These are phyloP conservation scores for Drymodes brunneopygia DNA, from an alignment of 2,113 vertebrate species.

Conservation along the genomic window DNA sequence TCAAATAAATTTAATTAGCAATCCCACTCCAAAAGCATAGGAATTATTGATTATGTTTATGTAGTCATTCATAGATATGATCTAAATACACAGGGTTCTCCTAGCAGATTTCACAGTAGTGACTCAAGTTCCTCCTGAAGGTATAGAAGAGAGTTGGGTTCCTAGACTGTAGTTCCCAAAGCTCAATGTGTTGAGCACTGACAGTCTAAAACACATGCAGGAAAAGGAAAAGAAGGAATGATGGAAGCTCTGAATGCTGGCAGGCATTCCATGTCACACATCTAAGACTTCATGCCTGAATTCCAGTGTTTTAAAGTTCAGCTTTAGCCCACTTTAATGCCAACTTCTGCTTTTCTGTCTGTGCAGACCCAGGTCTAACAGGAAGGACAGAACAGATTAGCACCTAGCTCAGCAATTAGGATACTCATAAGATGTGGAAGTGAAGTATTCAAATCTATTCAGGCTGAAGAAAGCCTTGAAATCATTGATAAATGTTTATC, in stretches of 20 bases:
- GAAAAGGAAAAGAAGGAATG: neutral
- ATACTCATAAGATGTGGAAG: neutral
- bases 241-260: neutral
- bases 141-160: neutral
- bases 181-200: neutral
- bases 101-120: neutral
- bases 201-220: neutral
- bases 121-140: neutral
- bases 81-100: neutral
- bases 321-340: neutral
- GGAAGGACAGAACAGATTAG: neutral
- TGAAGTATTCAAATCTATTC: neutral
- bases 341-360: neutral
- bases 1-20: neutral
- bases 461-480: neutral
- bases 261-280: neutral
- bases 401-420: neutral
- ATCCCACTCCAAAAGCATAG: neutral
- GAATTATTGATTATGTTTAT: neutral
- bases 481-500: neutral
- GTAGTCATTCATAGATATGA: neutral
- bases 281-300: neutral
- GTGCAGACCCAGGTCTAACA: neutral
- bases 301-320: neutral
- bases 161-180: neutral